Evolutionary conservation across 2,888 invertebrate genomes (phyloP).

Genomic region (Epirrhoe alternata): DNA sequence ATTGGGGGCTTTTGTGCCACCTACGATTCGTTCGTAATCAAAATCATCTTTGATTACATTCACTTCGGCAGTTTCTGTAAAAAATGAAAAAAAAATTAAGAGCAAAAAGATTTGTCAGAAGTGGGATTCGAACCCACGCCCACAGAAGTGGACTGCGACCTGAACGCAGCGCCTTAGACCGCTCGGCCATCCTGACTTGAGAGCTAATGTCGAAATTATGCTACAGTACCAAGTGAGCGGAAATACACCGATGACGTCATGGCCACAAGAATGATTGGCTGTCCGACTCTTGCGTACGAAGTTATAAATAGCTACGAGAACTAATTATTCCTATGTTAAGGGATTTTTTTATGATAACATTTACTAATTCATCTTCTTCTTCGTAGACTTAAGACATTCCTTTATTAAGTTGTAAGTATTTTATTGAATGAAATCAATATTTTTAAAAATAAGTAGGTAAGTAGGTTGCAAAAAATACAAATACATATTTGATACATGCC

Average conservation of each 20-base stretch:
- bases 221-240: not conserved
- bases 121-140: slow-evolving; percentile 82
- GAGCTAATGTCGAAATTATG: slow-evolving; percentile 38
- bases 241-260: slow-evolving; percentile 45
- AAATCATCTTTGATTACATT: slow-evolving; percentile 57
- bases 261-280: slow-evolving; percentile 20
- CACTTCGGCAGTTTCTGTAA: slow-evolving; percentile 60
- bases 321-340: not conserved
- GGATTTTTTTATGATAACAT: not conserved
- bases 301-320: not conserved
- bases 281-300: not conserved
- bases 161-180: slow-evolving; percentile 82
- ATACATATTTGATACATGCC: too few relatives aligned
- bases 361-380: too few relatives aligned
- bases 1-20: slow-evolving; percentile 79
- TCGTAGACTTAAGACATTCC: too few relatives aligned
- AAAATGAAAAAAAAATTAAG: not conserved
- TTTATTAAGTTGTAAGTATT: too few relatives aligned
- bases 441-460: too few relatives aligned
- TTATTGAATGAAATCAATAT: too few relatives aligned
- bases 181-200: slow-evolving; percentile 76
- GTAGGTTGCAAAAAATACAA: too few relatives aligned
- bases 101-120: slow-evolving; percentile 67
- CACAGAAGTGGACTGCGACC: slow-evolving; percentile 83
- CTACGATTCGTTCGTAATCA: slow-evolving; percentile 81